Evolutionary conservation across 37 sponge, comb jelly and placozoan species (phyloP), one percentile per base, ranked within the genome.

Genomic region (Haliclona indistincta): DNA sequence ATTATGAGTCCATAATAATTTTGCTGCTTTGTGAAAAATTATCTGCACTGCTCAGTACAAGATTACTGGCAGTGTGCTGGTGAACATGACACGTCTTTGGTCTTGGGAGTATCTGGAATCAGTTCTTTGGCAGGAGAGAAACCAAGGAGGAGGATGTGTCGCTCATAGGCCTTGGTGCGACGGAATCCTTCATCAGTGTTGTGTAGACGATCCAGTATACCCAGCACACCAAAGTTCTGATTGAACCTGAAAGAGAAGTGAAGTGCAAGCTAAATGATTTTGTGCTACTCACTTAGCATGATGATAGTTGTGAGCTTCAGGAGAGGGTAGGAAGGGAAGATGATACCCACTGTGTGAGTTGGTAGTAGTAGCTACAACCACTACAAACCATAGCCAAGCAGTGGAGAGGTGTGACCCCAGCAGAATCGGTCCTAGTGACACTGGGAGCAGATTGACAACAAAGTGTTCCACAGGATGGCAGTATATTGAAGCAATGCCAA

Each of bases 291-390:
- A 96, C 93, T 76, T 79, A 47, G 62, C 35, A 49, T 96, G 96
- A 67, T 96, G 96, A 73, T 62, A 96, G 68, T 96, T 93, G 52
- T 96, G 96, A 3, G 76, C 64, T 62, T 96, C 93, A 13, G 85
- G 34, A 15, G 93, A 92, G 17, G 79, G 76, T 38, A 92, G 63
- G 52, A 96, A 83, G 29, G 96, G 96, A 33, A 96, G 68, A 79
- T 96, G 96, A 68, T 96, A 96, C 19, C 96, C 96, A 33, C 83
- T 76, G 82, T 96, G 96, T 22, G 78, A 65, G 52, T 80, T 73
- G 58, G 69, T 70, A 28, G 84, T 83, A 56, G 2, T 53, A 51
- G 82, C 10, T 7, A 78, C 42, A 36, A 71, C 84, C 70, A 89
- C 29, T n/a, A 64, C 15, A 41, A 55, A 67, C 91, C 88, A 92